phyloP scores from a whole-genome alignment of 2,888 invertebrate species.

The Amorpha juglandis region DNA sequence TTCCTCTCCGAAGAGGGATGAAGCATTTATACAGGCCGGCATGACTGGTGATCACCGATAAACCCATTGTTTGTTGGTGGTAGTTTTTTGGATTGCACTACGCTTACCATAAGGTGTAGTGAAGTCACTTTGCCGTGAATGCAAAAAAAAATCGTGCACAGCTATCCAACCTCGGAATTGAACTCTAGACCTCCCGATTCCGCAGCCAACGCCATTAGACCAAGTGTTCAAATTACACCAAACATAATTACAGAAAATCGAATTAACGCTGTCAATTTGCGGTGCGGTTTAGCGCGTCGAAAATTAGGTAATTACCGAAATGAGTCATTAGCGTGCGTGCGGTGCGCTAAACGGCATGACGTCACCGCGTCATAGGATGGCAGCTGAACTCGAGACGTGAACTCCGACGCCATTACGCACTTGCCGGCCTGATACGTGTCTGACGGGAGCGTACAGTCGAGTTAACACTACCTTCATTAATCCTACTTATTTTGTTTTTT shows the following conservation, averaged over 20 bases:
- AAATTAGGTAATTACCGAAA: slow-evolving; percentile 25
- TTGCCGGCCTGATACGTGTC: slow-evolving; percentile 67
- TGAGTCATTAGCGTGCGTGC: slow-evolving; percentile 30
- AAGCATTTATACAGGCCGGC: too few relatives aligned
- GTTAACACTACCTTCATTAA: slow-evolving; percentile 31
- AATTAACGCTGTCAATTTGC: slow-evolving; percentile 26
- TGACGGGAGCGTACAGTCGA: slow-evolving; percentile 55
- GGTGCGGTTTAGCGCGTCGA: slow-evolving; percentile 9
- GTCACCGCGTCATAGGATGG: slow-evolving; percentile 46
- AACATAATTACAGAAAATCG: slow-evolving; percentile 8
- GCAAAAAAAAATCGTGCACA: too few relatives aligned
- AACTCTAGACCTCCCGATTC: not conserved
- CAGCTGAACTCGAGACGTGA: slow-evolving; percentile 52
- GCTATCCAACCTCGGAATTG: not conserved
- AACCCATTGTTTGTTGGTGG: too few relatives aligned
- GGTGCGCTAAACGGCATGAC: slow-evolving; percentile 38
- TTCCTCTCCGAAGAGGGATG: too few relatives aligned
- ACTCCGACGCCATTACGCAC: slow-evolving; percentile 53
- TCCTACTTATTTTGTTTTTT: too few relatives aligned
- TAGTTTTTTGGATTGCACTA: too few relatives aligned
- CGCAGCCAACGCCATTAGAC: not conserved
- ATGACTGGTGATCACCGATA: too few relatives aligned
- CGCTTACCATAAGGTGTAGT: too few relatives aligned
- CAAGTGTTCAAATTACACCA: not conserved
- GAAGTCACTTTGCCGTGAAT: too few relatives aligned